Evolutionary conservation across 2,797 vertebrate species (phyloP).

Genomic region (Propithecus deckenii): DNA sequence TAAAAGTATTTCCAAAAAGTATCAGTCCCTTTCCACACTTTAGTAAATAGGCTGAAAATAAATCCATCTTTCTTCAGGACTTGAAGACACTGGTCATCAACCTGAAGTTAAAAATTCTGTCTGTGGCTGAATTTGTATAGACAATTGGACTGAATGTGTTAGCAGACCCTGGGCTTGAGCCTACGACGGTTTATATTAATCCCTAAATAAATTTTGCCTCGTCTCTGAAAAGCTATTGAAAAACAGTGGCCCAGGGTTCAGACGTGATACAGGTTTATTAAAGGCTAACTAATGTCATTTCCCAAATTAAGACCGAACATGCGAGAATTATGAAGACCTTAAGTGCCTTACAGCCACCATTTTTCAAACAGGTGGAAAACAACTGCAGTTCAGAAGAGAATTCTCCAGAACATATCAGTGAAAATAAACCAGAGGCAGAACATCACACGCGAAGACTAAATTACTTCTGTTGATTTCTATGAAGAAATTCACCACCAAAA

Average conservation of each 20-base stretch:
- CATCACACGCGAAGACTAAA: neutral
- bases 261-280: neutral
- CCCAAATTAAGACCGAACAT: conserved; percentile 37
- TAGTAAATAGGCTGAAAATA: neutral
- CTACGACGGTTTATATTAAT: neutral
- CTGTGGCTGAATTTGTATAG: neutral
- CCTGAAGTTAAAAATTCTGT: neutral
- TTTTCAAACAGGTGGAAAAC: neutral
- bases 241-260: neutral
- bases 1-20: neutral
- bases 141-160: neutral
- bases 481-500: neutral
- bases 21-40: neutral
- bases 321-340: neutral
- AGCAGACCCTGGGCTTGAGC: neutral
- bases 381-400: neutral
- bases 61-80: neutral
- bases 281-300: neutral
- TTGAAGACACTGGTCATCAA: neutral
- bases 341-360: neutral
- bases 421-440: neutral
- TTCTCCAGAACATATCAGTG: neutral
- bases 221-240: neutral
- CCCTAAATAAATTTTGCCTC: neutral
- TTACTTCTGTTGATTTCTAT: neutral